Conservation (phyloP, 2,888 invertebrate genomes). For the Gnatocerus cornutus region DNA sequence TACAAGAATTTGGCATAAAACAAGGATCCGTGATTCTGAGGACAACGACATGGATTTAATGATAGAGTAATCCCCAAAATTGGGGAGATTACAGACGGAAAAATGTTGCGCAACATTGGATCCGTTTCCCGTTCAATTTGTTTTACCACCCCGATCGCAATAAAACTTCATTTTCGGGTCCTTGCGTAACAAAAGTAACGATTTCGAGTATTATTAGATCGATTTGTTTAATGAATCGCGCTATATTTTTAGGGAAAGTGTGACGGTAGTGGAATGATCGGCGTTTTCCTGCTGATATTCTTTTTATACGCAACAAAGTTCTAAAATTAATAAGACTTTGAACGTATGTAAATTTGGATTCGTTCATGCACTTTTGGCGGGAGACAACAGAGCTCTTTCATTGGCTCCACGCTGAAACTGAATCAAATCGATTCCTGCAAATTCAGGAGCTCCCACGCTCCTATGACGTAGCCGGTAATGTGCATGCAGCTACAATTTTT, state of each 20-base stretch:
- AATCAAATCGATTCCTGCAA: constrained; percentile 44
- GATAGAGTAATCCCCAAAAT: neutral
- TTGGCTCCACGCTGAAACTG: constrained; percentile 39
- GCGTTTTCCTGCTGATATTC: neutral
- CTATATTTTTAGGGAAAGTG: constrained; percentile 20
- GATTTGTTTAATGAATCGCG: neutral
- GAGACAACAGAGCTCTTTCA: constrained; percentile 17
- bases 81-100: too few species aligned
- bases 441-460: constrained; percentile 41
- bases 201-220: neutral
- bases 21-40: constrained; percentile 1
- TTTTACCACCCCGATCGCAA: neutral
- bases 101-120: neutral
- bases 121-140: neutral
- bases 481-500: constrained; percentile 24
- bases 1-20: constrained; percentile 16
- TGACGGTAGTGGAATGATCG: neutral
- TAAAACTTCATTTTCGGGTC: too few species aligned
- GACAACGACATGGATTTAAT: constrained; percentile 1
- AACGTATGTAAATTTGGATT: constrained; percentile 12
- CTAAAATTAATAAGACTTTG: neutral
- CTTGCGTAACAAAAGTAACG: neutral
- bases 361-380: constrained; percentile 44
- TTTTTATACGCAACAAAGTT: neutral
- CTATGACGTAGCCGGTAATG: constrained; percentile 6